A percentile compares a stretch with the other conserved stretches of the same genome.
These are phyloP conservation scores for Spermophilus dauricus DNA, from an alignment of 2,113 vertebrate genomes.

Conservation along the genomic window DNA sequence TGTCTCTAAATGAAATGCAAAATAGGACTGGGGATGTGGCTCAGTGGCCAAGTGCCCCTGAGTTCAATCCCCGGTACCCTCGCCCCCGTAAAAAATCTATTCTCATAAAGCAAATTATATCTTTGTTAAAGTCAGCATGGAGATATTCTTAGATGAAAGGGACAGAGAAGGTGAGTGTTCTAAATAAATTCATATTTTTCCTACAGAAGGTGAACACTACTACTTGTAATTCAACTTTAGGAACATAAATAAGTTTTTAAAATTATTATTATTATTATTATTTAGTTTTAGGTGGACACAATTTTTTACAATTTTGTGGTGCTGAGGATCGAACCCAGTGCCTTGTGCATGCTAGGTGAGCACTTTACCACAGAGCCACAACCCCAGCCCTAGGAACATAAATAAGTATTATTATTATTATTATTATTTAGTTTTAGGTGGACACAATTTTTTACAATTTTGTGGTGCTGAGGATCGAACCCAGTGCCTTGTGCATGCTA, in stretches of 20 bases:
- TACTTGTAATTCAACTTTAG: neutral
- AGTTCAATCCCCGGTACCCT: no score
- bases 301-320: no score
- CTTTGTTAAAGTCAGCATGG: neutral
- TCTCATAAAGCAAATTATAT: neutral
- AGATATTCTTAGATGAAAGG: neutral
- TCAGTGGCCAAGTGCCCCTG: no score
- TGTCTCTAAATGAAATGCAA: no score
- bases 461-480: no score
- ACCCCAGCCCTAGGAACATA: neutral
- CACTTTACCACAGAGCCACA: no score
- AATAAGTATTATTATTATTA: neutral
- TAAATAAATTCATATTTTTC: constrained; percentile 21
- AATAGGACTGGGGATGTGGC: no score
- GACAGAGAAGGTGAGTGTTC: constrained; percentile 11
- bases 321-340: no score
- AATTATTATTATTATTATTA: neutral
- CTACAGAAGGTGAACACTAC: neutral
- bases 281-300: no score
- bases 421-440: neutral
- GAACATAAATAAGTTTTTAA: constrained; percentile 20
- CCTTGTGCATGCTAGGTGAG: no score
- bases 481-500: no score
- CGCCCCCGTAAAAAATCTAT: neutral
- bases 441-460: no score